These are phyloP conservation scores for Stenodera caucasica DNA, from an alignment of 2,888 invertebrate genomes.

Conservation along the genomic window DNA sequence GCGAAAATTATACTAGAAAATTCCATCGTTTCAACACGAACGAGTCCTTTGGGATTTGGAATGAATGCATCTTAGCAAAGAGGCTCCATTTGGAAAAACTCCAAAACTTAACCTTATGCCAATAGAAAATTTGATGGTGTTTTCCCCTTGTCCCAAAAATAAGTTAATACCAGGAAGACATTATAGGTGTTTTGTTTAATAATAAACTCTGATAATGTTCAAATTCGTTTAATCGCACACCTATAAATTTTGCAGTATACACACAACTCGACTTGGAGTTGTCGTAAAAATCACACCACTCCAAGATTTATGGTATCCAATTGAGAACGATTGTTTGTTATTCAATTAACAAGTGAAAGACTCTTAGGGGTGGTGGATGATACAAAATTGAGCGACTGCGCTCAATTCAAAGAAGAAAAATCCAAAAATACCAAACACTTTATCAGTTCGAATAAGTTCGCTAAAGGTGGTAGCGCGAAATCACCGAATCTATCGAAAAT, in stretches of 20 bases:
- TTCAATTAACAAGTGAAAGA: slow-evolving; percentile 45
- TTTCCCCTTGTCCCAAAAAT: too few species aligned
- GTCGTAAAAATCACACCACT: slow-evolving; percentile 41
- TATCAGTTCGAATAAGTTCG: slow-evolving; percentile 24
- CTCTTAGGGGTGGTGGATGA: slow-evolving; percentile 35
- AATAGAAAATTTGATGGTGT: too few species aligned
- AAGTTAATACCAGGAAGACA: too few species aligned
- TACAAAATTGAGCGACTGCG: slow-evolving; percentile 40
- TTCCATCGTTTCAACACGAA: too few species aligned
- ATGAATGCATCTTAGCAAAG: too few species aligned
- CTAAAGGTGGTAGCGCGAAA: slow-evolving; percentile 41
- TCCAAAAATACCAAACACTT: slow-evolving; percentile 33
- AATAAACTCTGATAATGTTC: not conserved
- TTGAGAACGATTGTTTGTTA: slow-evolving; percentile 48
- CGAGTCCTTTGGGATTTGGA: too few species aligned
- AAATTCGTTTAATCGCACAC: not conserved
- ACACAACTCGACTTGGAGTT: not conserved
- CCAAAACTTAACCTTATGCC: too few species aligned
- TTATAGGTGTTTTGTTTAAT: not conserved
- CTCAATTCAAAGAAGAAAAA: slow-evolving; percentile 35
- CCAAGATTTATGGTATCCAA: slow-evolving; percentile 49
- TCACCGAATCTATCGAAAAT: too few species aligned
- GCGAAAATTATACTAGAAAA: too few species aligned
- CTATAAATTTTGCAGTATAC: not conserved
- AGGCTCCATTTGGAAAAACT: too few species aligned